phyloP scores from a whole-genome alignment of 1,140 invertebrate species.

The Leptopilina boulardi region DNA sequence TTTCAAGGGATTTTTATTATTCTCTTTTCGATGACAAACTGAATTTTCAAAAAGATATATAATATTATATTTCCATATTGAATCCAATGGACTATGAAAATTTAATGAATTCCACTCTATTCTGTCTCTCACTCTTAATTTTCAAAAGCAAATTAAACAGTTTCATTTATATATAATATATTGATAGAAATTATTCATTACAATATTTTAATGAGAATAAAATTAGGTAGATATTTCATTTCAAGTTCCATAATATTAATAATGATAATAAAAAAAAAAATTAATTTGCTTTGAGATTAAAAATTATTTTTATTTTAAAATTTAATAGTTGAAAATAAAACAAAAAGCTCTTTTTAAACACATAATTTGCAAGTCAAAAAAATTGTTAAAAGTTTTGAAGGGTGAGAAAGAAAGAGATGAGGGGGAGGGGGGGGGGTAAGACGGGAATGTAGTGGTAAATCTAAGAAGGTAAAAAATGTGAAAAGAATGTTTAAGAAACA shows the following conservation, averaged over 20 bases:
- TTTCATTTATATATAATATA: no score
- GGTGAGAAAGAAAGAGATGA: no score
- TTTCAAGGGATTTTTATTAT: neutral
- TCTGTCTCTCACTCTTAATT: neutral
- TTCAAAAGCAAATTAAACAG: neutral
- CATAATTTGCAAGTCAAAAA: slow-evolving; percentile 4
- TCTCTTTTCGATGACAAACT: neutral
- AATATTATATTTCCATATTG: neutral
- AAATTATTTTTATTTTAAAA: neutral
- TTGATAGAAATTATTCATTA: no score
- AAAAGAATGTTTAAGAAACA: slow-evolving; percentile 44
- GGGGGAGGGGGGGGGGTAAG: no score
- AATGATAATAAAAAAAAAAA: neutral
- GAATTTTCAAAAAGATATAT: neutral
- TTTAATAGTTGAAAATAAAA: no score
- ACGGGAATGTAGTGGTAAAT: neutral
- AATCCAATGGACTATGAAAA: neutral
- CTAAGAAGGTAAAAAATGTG: slow-evolving; percentile 34
- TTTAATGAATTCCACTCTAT: neutral
- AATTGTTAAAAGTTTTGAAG: slow-evolving; percentile 8
- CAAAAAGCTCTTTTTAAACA: neutral
- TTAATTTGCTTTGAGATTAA: no score
- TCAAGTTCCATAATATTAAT: neutral
- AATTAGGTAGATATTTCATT: neutral
- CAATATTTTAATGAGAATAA: no score